Percentiles rank a stretch among this genome's conserved stretches.
Evolutionary conservation across 2,888 invertebrate species (phyloP).

Genomic region (Tenodera sinensis): DNA sequence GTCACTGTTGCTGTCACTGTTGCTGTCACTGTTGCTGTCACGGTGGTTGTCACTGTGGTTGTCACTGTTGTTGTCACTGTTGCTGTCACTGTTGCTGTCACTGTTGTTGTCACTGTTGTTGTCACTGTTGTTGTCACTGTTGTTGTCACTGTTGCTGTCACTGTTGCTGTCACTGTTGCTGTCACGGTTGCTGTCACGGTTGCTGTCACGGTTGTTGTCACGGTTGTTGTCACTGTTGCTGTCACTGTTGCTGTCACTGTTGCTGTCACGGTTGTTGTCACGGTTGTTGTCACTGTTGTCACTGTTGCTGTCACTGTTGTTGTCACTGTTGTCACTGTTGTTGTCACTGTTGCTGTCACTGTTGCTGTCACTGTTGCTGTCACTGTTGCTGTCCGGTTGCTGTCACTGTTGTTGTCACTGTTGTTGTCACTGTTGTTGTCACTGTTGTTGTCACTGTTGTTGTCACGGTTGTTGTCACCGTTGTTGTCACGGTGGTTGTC

Average conservation of each 20-base stretch:
- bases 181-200: constrained; percentile 7
- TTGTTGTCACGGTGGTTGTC: constrained; percentile 3
- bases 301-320: neutral
- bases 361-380: neutral
- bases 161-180: constrained; percentile 8
- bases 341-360: constrained; percentile 2
- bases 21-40: too few species aligned
- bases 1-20: neutral
- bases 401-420: neutral
- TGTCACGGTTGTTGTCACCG: too few species aligned
- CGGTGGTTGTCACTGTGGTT: too few species aligned
- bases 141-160: neutral
- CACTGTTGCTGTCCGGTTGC: too few species aligned
- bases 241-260: constrained; percentile 13
- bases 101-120: constrained; percentile 6
- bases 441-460: too few species aligned
- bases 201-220: too few species aligned
- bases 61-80: too few species aligned
- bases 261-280: too few species aligned
- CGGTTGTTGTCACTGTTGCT: too few species aligned
- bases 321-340: neutral
- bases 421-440: constrained; percentile 14
- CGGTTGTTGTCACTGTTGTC: too few species aligned
- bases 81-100: constrained; percentile 1
- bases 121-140: neutral